These are phyloP conservation scores for Drosophila aff. DNA, from an alignment of 1,140 invertebrate species.

Conservation along the genomic window DNA sequence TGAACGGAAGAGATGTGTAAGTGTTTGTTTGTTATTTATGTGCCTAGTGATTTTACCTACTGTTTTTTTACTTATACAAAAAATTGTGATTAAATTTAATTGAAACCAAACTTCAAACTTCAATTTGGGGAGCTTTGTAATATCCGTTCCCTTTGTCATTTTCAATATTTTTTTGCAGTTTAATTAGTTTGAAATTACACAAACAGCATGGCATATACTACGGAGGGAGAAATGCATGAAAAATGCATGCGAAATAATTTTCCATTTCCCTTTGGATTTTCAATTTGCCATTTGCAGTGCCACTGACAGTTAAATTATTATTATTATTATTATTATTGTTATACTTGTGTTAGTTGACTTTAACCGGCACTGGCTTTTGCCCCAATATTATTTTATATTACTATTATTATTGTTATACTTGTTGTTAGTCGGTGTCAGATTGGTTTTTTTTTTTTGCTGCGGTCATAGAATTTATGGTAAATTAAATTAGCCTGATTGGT, in stretches of 20 bases:
- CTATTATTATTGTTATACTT: slow-evolving; percentile 5
- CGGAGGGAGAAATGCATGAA: slow-evolving; percentile 26
- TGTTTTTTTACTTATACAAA: background rate
- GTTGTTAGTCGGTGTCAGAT: slow-evolving; percentile 19
- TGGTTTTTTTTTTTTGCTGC: slow-evolving; percentile 9
- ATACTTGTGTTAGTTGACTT: slow-evolving; percentile 42
- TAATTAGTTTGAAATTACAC: slow-evolving; percentile 44
- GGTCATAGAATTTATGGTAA: slow-evolving; percentile 47
- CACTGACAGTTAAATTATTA: slow-evolving; percentile 47
- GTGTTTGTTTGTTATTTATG: slow-evolving; percentile 3
- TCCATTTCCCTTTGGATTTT: slow-evolving; percentile 28
- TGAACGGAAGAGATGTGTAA: background rate
- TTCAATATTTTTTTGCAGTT: slow-evolving; percentile 26
- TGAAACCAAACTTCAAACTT: background rate
- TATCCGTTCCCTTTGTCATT: slow-evolving; percentile 24
- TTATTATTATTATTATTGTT: slow-evolving; percentile 32
- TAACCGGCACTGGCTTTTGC: slow-evolving; percentile 9
- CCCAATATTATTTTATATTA: background rate
- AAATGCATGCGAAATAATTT: slow-evolving; percentile 4
- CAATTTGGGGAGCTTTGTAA: background rate
- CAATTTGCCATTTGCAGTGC: slow-evolving; percentile 28
- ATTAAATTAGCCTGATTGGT: slow-evolving; percentile 72
- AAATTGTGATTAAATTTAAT: background rate
- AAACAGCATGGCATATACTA: slow-evolving; percentile 12
- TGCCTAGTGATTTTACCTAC: background rate